These are phyloP conservation scores for Heliconius melpomene DNA, from an alignment of 1,140 invertebrate genomes.

Conservation along the genomic window DNA sequence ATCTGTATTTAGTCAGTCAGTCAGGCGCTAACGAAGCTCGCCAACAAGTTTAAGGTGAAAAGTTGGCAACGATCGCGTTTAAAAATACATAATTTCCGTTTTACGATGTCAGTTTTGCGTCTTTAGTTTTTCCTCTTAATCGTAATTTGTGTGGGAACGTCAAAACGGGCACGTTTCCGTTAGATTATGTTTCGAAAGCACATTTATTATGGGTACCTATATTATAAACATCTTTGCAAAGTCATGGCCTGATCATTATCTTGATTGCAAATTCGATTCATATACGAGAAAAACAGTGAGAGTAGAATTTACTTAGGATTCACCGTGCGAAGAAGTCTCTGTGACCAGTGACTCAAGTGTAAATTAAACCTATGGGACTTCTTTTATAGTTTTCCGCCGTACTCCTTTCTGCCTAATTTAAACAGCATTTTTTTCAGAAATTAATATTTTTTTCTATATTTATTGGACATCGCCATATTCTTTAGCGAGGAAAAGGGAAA, in stretches of 20 bases:
- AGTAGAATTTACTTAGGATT: no score
- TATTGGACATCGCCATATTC: not conserved
- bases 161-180: constrained; percentile 9
- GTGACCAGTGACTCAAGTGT: no score
- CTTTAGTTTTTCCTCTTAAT: constrained; percentile 26
- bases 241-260: constrained; percentile 1
- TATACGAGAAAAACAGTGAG: not conserved
- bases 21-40: not conserved
- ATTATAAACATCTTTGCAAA: not conserved
- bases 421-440: no score
- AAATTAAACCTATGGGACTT: no score
- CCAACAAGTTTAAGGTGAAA: constrained; percentile 22
- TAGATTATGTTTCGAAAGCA: constrained; percentile 1
- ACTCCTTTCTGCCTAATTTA: no score
- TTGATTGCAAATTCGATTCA: not conserved
- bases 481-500: not conserved
- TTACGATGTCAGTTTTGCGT: constrained; percentile 16
- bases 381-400: no score
- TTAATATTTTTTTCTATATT: not conserved
- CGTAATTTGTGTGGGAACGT: constrained; percentile 13
- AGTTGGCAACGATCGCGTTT: constrained; percentile 15
- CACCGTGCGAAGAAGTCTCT: no score
- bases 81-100: constrained; percentile 22
- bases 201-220: not conserved
- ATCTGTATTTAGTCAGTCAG: not conserved